Evolutionary conservation across 2,888 invertebrate genomes (phyloP).

Genomic region (Iphiclides podalirius): DNA sequence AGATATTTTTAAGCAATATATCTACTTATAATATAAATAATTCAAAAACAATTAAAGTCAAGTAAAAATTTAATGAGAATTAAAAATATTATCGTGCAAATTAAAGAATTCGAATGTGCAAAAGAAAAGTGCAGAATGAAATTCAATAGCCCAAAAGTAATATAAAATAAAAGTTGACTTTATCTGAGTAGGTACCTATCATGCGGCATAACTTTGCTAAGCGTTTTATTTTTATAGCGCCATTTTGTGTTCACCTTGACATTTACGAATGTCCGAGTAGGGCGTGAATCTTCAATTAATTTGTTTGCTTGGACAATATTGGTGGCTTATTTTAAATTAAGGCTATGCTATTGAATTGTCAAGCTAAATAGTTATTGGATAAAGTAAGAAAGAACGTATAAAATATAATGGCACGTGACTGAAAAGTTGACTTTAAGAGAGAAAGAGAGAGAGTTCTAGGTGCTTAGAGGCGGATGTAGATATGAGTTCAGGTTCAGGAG

Average conservation of each 20-base stretch:
- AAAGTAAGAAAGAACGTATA: too few species aligned
- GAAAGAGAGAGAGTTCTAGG: not conserved
- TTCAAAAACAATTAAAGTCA: too few species aligned
- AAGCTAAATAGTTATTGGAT: too few species aligned
- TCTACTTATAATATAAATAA: too few species aligned
- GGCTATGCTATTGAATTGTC: not conserved
- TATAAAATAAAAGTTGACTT: slow-evolving; percentile 4
- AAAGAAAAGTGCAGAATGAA: too few species aligned
- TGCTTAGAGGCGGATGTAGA: not conserved
- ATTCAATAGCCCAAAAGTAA: not conserved
- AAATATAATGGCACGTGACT: too few species aligned
- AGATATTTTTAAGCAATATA: too few species aligned
- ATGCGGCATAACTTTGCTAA: slow-evolving; percentile 31
- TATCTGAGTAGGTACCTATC: slow-evolving; percentile 8
- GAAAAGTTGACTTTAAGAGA: not conserved
- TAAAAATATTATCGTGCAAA: too few species aligned
- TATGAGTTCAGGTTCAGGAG: not conserved
- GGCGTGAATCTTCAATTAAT: slow-evolving; percentile 53
- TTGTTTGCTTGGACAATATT: slow-evolving; percentile 26
- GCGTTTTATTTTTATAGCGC: slow-evolving; percentile 47
- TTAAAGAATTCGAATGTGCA: too few species aligned
- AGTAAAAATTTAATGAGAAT: too few species aligned
- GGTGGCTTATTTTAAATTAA: slow-evolving; percentile 11
- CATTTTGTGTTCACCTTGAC: slow-evolving; percentile 63
- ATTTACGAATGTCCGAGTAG: slow-evolving; percentile 48